Evolutionary conservation across 2,113 vertebrate species (phyloP), one percentile per base, ranked within the genome.

Genomic region (Gallinago media): DNA sequence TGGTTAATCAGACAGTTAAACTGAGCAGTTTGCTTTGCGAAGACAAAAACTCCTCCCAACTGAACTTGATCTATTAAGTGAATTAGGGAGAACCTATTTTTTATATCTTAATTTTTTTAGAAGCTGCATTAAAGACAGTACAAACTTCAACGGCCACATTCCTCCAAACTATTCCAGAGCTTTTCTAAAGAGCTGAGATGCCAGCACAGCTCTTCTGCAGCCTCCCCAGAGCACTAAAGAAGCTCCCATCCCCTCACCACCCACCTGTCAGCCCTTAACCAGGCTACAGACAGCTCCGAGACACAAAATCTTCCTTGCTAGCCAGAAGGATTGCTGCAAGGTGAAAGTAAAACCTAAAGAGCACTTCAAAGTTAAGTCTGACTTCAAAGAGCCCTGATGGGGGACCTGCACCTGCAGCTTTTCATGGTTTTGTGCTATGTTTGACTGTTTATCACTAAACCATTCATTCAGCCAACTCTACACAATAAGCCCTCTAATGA

Each of bases 391-490:
- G 46, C 36, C 29, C 42, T 77, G 44, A 32, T 86, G 55, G 29
- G 66, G 38, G 27, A 86, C 52, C 9, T 25, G 42, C 15, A 85
- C 31, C 82, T 91, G 47, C 67, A 92, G 68, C 54, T 88, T 88
- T 78, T 88, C 40, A 17, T 65, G 26, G 3, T 76, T 79, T 76
- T 56, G 50, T 93, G 55, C 34, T 18, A 2, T 25, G 12, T 88
- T 91, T 81, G 68, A 63, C 68, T 79, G 65, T 94, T 95, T 78
- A 85, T 56, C 42, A 42, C 71, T 47, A 67, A 95, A 85, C 27
- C 34, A 44, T 63, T 92, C 49, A 22, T 76, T 76, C 83, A 90
- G 49, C 21, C 70, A 92, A 40, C 63, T 52, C 38, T 71, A 58
- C 47, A 88, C 68, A 92, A 82, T 59, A 96, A 92, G 68, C 6